Percentiles rank a stretch among this genome's conserved stretches.
Evolutionary conservation across 1,140 invertebrate genomes (phyloP).

Genomic region (Neodiprion lecontei): DNA sequence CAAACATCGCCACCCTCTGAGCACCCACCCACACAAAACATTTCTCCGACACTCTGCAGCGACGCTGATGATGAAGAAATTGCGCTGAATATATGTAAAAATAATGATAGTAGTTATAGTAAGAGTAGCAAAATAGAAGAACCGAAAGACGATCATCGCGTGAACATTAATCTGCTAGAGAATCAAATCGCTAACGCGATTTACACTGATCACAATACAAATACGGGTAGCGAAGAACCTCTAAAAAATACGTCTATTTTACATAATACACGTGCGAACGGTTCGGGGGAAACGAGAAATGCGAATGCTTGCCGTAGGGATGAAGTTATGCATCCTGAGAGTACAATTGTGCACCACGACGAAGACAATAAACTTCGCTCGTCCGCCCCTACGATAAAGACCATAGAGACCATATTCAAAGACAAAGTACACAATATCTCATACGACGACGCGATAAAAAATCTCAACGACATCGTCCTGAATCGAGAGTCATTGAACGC

Average conservation of each 20-base stretch:
- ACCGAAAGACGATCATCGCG: not conserved
- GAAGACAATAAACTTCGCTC: not conserved
- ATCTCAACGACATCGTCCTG: not conserved
- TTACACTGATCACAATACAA: not conserved
- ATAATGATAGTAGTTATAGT: not conserved
- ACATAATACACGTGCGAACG: not conserved
- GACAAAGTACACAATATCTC: not conserved
- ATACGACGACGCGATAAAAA: not conserved
- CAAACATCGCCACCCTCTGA: not conserved
- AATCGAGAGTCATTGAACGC: not conserved
- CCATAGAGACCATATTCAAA: not conserved
- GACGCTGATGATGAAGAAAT: not conserved
- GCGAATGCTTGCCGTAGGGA: not conserved
- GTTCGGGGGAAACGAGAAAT: not conserved
- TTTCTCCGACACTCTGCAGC: not conserved
- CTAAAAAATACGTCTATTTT: not conserved
- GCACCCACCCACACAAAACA: not conserved
- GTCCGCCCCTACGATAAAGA: not conserved
- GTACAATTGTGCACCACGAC: not conserved
- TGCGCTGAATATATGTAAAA: not conserved
- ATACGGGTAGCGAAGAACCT: not conserved
- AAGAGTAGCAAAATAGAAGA: not conserved
- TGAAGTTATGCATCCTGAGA: not conserved
- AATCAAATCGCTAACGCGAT: not conserved
- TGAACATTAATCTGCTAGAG: not conserved